A percentile compares a stretch with the other conserved stretches of the same genome.
phyloP scores from a whole-genome alignment of 1,140 invertebrate species.

The Ylistrum balloti region DNA sequence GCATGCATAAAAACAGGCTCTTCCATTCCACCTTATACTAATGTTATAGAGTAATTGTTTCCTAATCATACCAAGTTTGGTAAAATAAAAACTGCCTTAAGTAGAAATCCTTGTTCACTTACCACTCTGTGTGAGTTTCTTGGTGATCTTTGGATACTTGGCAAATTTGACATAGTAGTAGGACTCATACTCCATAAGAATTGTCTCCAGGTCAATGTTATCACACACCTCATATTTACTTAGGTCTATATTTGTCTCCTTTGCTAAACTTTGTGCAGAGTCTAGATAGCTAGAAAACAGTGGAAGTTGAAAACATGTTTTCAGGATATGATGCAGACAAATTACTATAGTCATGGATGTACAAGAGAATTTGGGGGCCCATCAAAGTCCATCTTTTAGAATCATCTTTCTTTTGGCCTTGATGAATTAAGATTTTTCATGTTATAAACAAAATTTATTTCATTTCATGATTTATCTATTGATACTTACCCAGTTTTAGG shows the following conservation, averaged over 20 bases:
- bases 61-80: constrained; percentile 42
- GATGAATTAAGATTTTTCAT: too few species aligned
- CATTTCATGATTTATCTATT: too few species aligned
- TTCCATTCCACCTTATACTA: background rate
- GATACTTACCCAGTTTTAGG: too few species aligned
- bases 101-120: constrained; percentile 55
- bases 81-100: too few species aligned
- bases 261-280: constrained; percentile 85
- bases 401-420: too few species aligned
- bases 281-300: constrained; percentile 84
- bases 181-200: constrained; percentile 93
- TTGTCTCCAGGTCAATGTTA: constrained; percentile 93
- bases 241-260: constrained; percentile 88
- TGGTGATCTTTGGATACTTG: constrained; percentile 91
- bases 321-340: too few species aligned
- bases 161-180: constrained; percentile 94
- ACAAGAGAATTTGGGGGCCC: too few species aligned
- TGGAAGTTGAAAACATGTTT: too few species aligned
- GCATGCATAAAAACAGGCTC: background rate
- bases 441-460: too few species aligned
- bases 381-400: too few species aligned
- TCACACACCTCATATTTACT: constrained; percentile 92
- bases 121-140: constrained; percentile 83
- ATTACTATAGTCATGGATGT: too few species aligned
- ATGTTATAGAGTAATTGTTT: background rate